Evolutionary conservation across 2,113 vertebrate genomes (phyloP).

Genomic region (Chroicocephalus ridibundus): DNA sequence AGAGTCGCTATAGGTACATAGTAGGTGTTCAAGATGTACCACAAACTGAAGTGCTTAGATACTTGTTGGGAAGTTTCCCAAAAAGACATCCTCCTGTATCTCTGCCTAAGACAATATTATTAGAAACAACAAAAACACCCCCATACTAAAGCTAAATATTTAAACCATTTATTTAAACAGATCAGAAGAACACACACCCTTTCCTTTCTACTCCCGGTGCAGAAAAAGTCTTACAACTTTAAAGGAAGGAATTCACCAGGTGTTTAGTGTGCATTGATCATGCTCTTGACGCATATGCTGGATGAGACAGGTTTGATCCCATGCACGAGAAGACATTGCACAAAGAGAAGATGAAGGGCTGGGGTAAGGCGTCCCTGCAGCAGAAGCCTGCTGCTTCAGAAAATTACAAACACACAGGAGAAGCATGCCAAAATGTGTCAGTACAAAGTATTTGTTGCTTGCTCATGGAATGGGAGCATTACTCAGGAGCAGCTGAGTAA

Average conservation of each 20-base stretch:
- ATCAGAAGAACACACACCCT: neutral
- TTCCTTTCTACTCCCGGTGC: neutral
- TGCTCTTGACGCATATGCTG: fast-evolving
- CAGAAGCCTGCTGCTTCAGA: neutral
- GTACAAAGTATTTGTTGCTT: neutral
- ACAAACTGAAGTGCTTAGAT: neutral
- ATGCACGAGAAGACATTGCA: neutral
- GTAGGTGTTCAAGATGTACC: neutral
- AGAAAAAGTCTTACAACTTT: neutral
- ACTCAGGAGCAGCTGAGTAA: neutral
- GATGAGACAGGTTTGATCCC: neutral
- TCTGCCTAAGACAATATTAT: neutral
- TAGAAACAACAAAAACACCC: constrained; percentile 9
- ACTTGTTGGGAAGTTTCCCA: neutral
- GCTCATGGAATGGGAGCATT: neutral
- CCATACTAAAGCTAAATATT: neutral
- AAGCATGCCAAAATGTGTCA: fast-evolving
- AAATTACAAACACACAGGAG: neutral
- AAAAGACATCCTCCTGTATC: neutral
- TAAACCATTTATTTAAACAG: neutral
- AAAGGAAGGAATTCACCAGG: neutral
- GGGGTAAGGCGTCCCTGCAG: neutral
- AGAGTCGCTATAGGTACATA: fast-evolving
- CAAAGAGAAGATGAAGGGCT: neutral
- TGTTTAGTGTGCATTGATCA: neutral